Base-by-base conservation (phyloP, 1,140 invertebrate species). In the Apis florea region DNA sequence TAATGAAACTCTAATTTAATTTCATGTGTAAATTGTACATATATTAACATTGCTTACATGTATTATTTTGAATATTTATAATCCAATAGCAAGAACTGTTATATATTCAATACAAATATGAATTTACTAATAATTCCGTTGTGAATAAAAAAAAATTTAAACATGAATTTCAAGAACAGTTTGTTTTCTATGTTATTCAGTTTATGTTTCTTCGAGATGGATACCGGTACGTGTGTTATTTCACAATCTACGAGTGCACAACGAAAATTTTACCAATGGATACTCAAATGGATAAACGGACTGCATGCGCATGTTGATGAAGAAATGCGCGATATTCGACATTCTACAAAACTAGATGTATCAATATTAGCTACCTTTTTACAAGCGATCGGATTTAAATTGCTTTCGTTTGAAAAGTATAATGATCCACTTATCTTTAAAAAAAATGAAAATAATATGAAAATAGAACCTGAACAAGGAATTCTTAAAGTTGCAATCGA, bases 241-340 rank as follows among this genome's bases (percentile, higher is more conserved):
- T 11, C 40, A 24, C 71, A 75, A 51, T 17, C 56, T 0, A 40
- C 31, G 6, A 51, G 53, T 26, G 67, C 73, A 13, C 82, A 84
- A 53, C 69, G 81, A 78, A 85, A 83, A 68, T 91, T 90, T 85
- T 86, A 89, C 58, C 87, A 88, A 63, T 91, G 90, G 90, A 83
- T 87, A 12, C 70, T 85, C 3, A 88, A 88, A 71, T 91, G 90
- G 89, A 89, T 88, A 74, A 89, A 86, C 53, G 74, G 81, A 15
- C 8, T 63, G 5, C 13, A 66, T 11, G 17, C 11, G 74, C 83
- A 74, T 47, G 19, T 9, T 47, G 54, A 64, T 4, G 79, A 69
- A 0, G 70, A 67, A 67, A 31, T 26, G 47, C 77, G 67, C 3
- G 77, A 79, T 8, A n/a, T 70, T 79, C 77, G 21, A 71, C 51